Conservation (phyloP, 2,113 vertebrate species). For the Crotalus tigris region DNA sequence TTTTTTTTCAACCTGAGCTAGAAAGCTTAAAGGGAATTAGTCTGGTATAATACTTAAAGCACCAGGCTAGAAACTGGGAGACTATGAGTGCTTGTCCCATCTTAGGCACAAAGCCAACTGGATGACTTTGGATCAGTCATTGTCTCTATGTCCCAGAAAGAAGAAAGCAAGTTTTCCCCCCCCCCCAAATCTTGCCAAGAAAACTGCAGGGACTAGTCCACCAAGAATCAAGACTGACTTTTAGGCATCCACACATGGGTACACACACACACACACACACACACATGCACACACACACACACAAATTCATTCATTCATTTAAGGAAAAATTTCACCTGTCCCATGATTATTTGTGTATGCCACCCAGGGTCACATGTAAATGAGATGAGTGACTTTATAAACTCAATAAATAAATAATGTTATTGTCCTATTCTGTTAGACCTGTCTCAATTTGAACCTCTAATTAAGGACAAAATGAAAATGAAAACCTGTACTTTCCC, state of each 20-base stretch:
- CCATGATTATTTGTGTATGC: background rate
- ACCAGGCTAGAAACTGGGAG: background rate
- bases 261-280: no score
- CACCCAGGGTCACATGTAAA: background rate
- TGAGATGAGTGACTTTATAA: background rate
- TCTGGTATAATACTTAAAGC: background rate
- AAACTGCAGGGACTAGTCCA: background rate
- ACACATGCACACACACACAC: background rate
- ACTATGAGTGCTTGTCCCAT: background rate
- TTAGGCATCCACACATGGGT: background rate
- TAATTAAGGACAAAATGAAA: background rate
- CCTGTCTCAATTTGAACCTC: no score
- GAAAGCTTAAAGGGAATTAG: background rate
- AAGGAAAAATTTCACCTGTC: background rate
- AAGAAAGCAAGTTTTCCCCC: background rate
- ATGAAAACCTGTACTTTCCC: conserved; percentile 9
- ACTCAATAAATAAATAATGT: background rate
- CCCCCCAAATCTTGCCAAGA: background rate
- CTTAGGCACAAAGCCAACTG: background rate
- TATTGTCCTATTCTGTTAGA: background rate
- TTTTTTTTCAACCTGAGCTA: background rate
- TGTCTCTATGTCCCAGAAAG: background rate
- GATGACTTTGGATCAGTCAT: background rate
- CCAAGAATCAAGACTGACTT: background rate
- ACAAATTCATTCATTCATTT: background rate